Base-by-base conservation (phyloP, 2,113 vertebrate species). In the Oreotrochilus melanogaster region DNA sequence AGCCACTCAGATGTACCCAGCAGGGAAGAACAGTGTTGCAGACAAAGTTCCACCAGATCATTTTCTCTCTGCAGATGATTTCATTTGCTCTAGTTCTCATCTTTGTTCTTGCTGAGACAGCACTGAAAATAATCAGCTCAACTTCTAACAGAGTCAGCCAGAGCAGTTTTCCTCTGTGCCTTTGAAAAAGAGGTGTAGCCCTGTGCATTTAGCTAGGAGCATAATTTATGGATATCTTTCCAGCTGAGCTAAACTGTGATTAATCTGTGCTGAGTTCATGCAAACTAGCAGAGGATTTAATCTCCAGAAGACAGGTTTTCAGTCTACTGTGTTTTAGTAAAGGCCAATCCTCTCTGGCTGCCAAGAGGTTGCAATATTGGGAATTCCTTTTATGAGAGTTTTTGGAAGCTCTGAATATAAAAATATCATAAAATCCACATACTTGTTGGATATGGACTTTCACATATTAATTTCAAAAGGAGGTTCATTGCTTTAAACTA, bases 161-260 rank as follows among this genome's bases (percentile, higher is more conserved):
- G 24, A 67, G 64, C 42, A 33, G 58, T 43, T 80, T 88, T 65
- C 69, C 48, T 51, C 60, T 30, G 23, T 37, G 72, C 14, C 43
- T 92, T 47, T 88, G 86, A 90, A 94, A 92, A 94, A 80, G 9
- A 83, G 78, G 73, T 43, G 43, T 24, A 67, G 69, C 58, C 31
- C 60, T 27, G 5, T n/a, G 53, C 48, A 50, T 65, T 81, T 37
- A 61, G 54, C 39, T 88, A 42, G 60, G 39, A 88, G 60, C 28
- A 35, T 35, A 60, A 81, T 35, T 81, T 74, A 85, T 5, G 18
- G 70, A 8, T 51, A 15, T 48, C 74, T 78, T 88, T 45, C 48
- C 70, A 72, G 60, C 58, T 66, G 39, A 84, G 18, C 54, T 54
- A 72, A 73, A 72, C 60, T 2, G 24, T 56, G 65, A 91, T 91